Conservation (phyloP, 2,113 vertebrate genomes). For the Rhagologus leucostigma region DNA sequence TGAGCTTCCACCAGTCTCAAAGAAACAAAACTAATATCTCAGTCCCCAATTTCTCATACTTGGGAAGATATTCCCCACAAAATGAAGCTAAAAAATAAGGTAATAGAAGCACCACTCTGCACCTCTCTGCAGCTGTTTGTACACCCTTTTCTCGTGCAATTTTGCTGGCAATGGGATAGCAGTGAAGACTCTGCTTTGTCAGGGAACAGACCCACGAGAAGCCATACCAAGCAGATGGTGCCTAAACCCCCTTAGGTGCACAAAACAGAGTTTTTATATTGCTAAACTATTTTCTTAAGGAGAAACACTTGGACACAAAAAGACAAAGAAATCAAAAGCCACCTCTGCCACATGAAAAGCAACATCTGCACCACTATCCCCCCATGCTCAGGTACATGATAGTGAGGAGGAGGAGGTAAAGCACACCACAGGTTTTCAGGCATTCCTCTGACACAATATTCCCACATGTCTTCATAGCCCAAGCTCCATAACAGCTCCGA, state of each 20-base stretch:
- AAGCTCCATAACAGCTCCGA: background rate
- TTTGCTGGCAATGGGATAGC: background rate
- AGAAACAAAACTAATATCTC: background rate
- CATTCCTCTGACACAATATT: background rate
- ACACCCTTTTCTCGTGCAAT: background rate
- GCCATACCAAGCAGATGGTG: background rate
- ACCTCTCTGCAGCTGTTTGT: background rate
- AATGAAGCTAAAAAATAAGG: background rate
- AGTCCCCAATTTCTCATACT: background rate
- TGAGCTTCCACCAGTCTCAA: background rate
- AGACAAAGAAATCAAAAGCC: background rate
- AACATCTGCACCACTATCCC: rapidly evolving
- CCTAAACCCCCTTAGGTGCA: background rate
- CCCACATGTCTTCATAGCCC: background rate
- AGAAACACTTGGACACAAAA: background rate
- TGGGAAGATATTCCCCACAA: background rate
- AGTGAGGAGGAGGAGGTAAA: background rate
- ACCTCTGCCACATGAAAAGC: background rate
- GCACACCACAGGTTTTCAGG: background rate
- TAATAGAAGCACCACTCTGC: background rate
- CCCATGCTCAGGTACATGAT: background rate
- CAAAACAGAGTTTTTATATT: background rate
- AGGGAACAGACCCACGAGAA: background rate
- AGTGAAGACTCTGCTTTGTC: background rate
- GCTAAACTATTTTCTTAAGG: background rate